Conservation (phyloP, 2,113 vertebrate species). For the Microtus richardsoni region DNA sequence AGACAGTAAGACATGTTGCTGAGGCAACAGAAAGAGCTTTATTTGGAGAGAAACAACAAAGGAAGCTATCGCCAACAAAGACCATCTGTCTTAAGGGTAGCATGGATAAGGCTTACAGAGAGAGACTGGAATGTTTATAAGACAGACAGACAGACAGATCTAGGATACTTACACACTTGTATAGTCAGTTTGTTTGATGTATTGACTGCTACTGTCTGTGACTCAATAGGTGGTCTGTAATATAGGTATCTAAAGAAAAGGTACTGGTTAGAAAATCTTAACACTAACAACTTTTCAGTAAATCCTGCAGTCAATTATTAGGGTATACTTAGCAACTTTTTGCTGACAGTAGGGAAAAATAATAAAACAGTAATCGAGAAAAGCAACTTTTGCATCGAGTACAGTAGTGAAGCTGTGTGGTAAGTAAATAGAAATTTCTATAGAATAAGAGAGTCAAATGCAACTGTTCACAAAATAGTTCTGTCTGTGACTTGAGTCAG, state of each 20-base stretch:
- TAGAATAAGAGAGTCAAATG: not conserved
- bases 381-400: not conserved
- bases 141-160: not conserved
- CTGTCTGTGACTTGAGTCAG: not conserved
- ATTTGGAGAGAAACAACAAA: not conserved
- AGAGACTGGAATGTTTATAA: not conserved
- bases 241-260: not conserved
- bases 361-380: not conserved
- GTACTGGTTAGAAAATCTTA: not conserved
- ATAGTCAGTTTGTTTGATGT: not conserved
- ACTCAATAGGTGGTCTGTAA: not conserved
- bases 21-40: not conserved
- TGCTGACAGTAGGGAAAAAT: not conserved
- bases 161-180: not conserved
- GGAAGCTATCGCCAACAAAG: not conserved
- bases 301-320: not conserved
- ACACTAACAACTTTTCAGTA: not conserved
- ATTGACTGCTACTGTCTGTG: not conserved
- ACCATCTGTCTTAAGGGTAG: not conserved
- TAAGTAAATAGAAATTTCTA: not conserved
- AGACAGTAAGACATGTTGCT: not conserved
- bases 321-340: no score
- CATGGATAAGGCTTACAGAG: not conserved
- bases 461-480: not conserved
- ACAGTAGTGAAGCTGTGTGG: not conserved